Evolutionary conservation across 2,888 invertebrate species (phyloP).

Genomic region (Tetramorium bicarinatum): DNA sequence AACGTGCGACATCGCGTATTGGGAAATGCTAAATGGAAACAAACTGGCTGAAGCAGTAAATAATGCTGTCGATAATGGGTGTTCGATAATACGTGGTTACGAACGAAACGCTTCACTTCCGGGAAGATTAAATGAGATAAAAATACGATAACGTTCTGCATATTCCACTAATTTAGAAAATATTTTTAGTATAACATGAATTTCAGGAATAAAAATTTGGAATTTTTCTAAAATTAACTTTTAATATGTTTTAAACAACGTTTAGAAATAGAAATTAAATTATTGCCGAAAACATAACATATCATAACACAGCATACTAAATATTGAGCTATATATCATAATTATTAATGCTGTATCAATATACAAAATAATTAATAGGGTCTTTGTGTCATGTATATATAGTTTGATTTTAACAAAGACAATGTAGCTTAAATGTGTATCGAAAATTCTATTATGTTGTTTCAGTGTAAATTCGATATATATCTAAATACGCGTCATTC

Average conservation of each 20-base stretch:
- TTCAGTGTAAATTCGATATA: background rate
- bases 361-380: conserved; percentile 26
- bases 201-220: background rate
- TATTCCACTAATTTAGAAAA: conserved; percentile 23
- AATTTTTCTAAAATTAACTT: conserved; percentile 2
- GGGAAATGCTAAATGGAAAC: conserved; percentile 54
- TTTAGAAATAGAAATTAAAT: background rate
- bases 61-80: conserved; percentile 62
- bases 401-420: conserved; percentile 6
- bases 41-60: conserved; percentile 58
- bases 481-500: background rate
- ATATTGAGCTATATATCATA: background rate
- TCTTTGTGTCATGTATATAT: background rate
- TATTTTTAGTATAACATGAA: background rate
- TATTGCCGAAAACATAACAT: background rate
- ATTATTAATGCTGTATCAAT: conserved; percentile 19
- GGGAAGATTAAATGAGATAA: conserved; percentile 63
- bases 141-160: conserved; percentile 61
- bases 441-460: conserved; percentile 6
- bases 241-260: conserved; percentile 2
- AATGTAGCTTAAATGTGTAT: conserved; percentile 12
- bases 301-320: background rate
- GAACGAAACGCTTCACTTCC: conserved; percentile 54
- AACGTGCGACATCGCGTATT: conserved; percentile 3
- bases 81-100: conserved; percentile 56